Evolutionary conservation across 2,888 invertebrate species (phyloP).

Genomic region (Drosophila formosana): DNA sequence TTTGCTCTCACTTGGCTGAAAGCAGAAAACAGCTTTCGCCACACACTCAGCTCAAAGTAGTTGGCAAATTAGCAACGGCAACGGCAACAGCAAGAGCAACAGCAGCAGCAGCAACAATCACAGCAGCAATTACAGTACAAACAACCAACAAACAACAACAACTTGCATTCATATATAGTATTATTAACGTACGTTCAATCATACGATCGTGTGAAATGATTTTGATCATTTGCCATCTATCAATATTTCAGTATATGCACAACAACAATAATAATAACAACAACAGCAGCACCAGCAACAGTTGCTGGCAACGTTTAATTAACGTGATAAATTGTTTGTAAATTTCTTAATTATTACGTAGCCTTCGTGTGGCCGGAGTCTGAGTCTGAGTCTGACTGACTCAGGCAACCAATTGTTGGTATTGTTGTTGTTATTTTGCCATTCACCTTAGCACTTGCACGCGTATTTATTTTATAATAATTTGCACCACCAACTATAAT

Average conservation of each 20-base stretch:
- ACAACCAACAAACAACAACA: constrained; percentile 31
- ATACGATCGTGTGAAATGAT: constrained; percentile 77
- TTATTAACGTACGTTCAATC: constrained; percentile 56
- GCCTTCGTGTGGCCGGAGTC: constrained; percentile 57
- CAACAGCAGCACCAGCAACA: constrained; percentile 31
- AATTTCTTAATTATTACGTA: constrained; percentile 81
- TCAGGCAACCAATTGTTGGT: constrained; percentile 6
- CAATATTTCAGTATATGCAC: constrained; percentile 58
- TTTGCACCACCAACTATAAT: constrained; percentile 56
- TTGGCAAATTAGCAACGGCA: constrained; percentile 77
- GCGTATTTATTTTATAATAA: constrained; percentile 67
- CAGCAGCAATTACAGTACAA: constrained; percentile 46
- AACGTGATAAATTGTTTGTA: constrained; percentile 80
- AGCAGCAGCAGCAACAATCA: constrained; percentile 33
- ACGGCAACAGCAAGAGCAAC: constrained; percentile 23
- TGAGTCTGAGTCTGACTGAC: constrained; percentile 4
- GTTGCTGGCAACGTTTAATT: constrained; percentile 72
- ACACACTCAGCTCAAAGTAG: constrained; percentile 58
- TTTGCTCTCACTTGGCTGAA: constrained; percentile 69
- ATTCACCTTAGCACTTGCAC: constrained; percentile 73
- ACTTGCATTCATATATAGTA: constrained; percentile 9
- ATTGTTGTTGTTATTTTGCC: constrained; percentile 44
- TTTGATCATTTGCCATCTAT: constrained; percentile 76
- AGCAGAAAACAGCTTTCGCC: constrained; percentile 69
- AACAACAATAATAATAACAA: constrained; percentile 9